Evolutionary conservation across 2,888 invertebrate genomes (phyloP), one percentile per base, ranked within the genome.

Genomic region (Heliconius cydno): DNA sequence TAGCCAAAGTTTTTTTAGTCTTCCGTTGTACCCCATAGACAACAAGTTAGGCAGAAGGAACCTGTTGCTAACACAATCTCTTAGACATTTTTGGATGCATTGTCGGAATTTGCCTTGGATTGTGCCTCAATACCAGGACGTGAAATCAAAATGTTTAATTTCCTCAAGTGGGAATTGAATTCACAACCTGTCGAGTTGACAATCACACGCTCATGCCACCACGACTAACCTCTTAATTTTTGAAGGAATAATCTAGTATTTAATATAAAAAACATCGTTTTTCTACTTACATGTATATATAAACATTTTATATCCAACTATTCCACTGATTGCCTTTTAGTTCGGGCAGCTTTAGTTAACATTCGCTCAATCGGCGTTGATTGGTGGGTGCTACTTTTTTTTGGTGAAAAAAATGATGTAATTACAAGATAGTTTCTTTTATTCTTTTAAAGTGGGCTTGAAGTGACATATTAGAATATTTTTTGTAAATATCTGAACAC

Each of bases 361-460:
- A 34, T 30, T 30, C 66, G 30, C 66, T 66, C 15, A 66, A 66
- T 66, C 66, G 66, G 66, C 9, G 66, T 67, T 34, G 67, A 67
- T 67, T 67, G 34, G 28, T 30, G 67, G 0, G 6, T 19, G 6
- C 19, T 34, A 19, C 19, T 19, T 52, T 46, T 52, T 46, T 52
- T 52, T 15, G 46, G 46, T 46, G 15, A 52, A 19, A 52, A 52
- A 52, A 52, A 19, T 46, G 34, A 46, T 6, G 15, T 52, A 52
- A 52, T 52, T 52, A 52, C 19, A 52, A 52, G 19, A 19, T 2
- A 52, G 46, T 34, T 34, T 34, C 34, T 34, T 34, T 34, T 34
- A 52, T 19, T 52, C 6, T 15, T 19, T 19, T 52, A 52, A 19
- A 52, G 6, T 52, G 2, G 7, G 19, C 6, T 19, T 52, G 19